phyloP scores from a whole-genome alignment of 2,113 vertebrate species.

The Boleophthalmus pectinirostris region DNA sequence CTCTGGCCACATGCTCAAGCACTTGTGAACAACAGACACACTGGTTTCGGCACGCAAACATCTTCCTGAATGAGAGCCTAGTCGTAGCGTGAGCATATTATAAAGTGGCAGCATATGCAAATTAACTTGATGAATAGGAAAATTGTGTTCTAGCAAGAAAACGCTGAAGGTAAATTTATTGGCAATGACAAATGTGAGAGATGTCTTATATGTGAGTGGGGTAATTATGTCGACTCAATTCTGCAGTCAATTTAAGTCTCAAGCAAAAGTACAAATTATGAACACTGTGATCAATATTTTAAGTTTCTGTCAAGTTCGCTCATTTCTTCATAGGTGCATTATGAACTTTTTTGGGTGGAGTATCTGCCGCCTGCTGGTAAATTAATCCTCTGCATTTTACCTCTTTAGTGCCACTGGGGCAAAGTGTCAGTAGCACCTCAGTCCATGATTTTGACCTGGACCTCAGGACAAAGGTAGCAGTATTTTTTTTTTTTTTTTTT shows the following conservation, averaged over 20 bases:
- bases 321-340: conserved; percentile 19
- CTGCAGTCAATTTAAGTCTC: conserved; percentile 7
- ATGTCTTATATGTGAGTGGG: neutral
- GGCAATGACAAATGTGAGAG: conserved; percentile 1
- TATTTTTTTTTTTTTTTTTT: too few species aligned
- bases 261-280: conserved; percentile 12
- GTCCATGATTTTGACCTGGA: too few species aligned
- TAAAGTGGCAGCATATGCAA: conserved; percentile 1
- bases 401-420: too few species aligned
- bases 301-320: too few species aligned
- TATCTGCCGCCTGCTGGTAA: too few species aligned
- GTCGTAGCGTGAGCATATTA: conserved; percentile 21
- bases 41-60: conserved; percentile 20
- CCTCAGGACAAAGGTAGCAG: too few species aligned
- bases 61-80: conserved; percentile 24
- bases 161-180: conserved; percentile 4
- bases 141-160: conserved; percentile 8
- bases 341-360: neutral
- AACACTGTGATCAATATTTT: conserved; percentile 38
- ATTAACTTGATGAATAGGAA: neutral
- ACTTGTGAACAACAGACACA: conserved; percentile 22
- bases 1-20: conserved; percentile 61
- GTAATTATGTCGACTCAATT: conserved; percentile 4
- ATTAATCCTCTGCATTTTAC: too few species aligned
- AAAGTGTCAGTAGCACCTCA: too few species aligned